A percentile compares a stretch with the other conserved stretches of the same genome.
Conservation (phyloP, 1,140 invertebrate genomes). For the Trachymyrmex septentrionalis region DNA sequence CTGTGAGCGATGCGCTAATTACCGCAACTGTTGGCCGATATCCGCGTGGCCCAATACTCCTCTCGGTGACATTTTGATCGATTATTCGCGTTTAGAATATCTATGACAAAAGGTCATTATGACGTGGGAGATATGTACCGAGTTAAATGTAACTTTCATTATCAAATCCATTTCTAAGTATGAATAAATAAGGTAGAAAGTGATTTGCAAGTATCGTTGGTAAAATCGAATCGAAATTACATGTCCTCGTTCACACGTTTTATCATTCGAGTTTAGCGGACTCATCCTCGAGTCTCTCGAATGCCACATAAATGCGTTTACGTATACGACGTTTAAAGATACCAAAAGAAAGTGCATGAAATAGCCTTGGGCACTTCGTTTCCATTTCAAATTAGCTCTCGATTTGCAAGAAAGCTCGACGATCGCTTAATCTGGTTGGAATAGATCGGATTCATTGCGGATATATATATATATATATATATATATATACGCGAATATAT, state of each 20-base stretch:
- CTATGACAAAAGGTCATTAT: constrained; percentile 8
- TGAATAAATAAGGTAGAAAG: constrained; percentile 20
- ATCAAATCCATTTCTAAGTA: not conserved
- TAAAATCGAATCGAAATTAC: constrained; percentile 23
- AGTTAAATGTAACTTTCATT: constrained; percentile 35
- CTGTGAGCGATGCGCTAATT: constrained; percentile 51
- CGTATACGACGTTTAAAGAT: constrained; percentile 36
- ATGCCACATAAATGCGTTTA: constrained; percentile 34
- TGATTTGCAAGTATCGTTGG: constrained; percentile 26
- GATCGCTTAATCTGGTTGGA: constrained; percentile 53
- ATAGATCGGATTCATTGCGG: constrained; percentile 47
- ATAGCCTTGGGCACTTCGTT: constrained; percentile 43
- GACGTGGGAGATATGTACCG: not conserved
- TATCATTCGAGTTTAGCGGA: constrained; percentile 39
- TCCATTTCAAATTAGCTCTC: constrained; percentile 61
- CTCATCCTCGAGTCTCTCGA: not conserved
- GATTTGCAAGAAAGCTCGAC: constrained; percentile 57
- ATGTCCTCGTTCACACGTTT: constrained; percentile 25
- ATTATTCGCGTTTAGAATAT: constrained; percentile 26
- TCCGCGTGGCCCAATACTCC: constrained; percentile 2
- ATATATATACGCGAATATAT: not conserved
- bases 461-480: constrained; percentile 33
- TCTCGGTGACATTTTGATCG: constrained; percentile 61
- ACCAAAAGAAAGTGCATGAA: not conserved
- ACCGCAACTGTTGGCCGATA: constrained; percentile 50